These are phyloP conservation scores for Hylia prasina DNA, from an alignment of 2,113 vertebrate genomes.

Conservation along the genomic window DNA sequence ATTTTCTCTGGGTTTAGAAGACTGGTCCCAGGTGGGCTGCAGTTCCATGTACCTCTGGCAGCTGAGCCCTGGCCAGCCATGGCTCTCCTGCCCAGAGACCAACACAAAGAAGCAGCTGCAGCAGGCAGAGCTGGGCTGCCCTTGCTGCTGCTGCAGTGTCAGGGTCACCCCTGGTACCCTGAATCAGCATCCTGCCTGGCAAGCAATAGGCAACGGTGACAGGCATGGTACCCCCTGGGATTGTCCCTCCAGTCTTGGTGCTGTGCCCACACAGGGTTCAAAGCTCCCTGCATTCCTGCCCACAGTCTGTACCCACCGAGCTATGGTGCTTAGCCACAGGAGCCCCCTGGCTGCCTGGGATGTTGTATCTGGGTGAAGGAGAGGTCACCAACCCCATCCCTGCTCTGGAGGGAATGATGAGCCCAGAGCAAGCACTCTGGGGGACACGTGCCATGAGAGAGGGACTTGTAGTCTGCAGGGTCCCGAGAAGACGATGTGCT, in stretches of 20 bases:
- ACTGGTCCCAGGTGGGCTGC: neutral
- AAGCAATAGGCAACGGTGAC: neutral
- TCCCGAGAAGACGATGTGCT: accelerated
- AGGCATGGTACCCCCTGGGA: neutral
- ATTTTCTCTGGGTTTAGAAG: neutral
- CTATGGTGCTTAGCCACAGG: accelerated
- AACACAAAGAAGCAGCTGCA: neutral
- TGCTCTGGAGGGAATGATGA: accelerated
- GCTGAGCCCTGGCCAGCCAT: accelerated
- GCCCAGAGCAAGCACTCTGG: accelerated
- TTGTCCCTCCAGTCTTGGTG: accelerated
- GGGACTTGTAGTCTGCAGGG: neutral
- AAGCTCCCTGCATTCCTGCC: neutral
- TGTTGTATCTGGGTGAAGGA: neutral
- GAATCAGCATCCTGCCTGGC: neutral
- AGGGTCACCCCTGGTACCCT: neutral
- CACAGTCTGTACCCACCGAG: accelerated
- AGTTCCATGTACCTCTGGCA: neutral
- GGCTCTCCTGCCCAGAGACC: neutral
- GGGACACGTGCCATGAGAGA: accelerated
- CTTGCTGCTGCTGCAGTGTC: accelerated
- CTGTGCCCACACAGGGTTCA: accelerated
- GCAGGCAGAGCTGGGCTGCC: neutral
- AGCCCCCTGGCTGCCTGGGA: neutral
- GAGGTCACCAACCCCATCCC: accelerated